Evolutionary conservation across 2,797 vertebrate species (phyloP), one percentile per base, ranked within the genome.

Genomic region (Anniella stebbinsi): DNA sequence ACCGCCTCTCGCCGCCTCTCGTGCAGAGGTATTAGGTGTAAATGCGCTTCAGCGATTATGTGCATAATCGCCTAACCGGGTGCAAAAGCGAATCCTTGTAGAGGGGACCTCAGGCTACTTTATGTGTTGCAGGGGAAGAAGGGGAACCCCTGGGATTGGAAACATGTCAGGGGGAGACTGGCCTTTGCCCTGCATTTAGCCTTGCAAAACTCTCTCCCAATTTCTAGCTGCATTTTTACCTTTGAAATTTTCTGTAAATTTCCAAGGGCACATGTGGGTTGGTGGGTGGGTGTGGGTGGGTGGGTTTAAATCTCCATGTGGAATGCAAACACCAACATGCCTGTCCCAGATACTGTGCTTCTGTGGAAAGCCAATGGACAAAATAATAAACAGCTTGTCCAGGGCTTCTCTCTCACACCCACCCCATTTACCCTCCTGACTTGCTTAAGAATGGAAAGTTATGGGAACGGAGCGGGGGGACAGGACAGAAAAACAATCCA

Each of bases 301-400:
- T 28, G n/a, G 54, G 28, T 60, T 28, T 78, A 18, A 60, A 63
- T 57, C 82, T 57, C 45, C 36, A 41, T 48, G 41, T 67, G 23
- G 57, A 72, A 78, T 86, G 84, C 76, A 81, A 90, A 80, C 30
- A 81, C 12, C 69, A 91, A 51, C n/a, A 75, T 0, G 0, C 66
- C 70, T 25, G 28, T 63, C 54, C 88, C 60, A 4, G 0, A 1
- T 1, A n/a, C 0, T 0, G 0, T 54, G 1, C 38, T 90, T 77
- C 84, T 89, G 90, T 80, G 87, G 73, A 54, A 87, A 84, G 70
- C 70, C 85, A 63, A 57, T 84, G 57, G 18, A 72, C 28, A 90
- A 89, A 89, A 90, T 76, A 87, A 90, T 38, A 69, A 86, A 23
- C 21, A 86, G 87, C 85, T 94, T 81, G 84, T 87, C 90, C 91